Evolutionary conservation across 2,113 vertebrate species (phyloP), one percentile per base, ranked within the genome.

Genomic region (Passer domesticus): DNA sequence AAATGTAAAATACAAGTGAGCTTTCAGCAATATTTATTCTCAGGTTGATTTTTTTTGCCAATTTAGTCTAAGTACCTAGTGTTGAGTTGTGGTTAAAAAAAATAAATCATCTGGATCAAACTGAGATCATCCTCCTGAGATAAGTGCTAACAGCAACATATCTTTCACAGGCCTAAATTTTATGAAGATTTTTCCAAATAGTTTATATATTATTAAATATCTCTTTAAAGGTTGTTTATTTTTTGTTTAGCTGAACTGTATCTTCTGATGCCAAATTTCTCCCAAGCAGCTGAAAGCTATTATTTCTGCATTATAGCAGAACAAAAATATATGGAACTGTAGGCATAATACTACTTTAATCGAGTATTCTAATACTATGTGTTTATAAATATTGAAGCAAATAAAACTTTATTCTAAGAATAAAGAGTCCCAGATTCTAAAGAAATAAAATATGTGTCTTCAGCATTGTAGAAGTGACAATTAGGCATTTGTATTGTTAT

Each of bases 211-310:
- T 69, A 33, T 50, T 22, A 27, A 35, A 12, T 47, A 28, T 69
- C 31, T 86, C 23, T 78, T 52, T 83, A 64, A 44, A 74, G 39
- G 7, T 50, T 73, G n/a, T 39, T 91, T 39, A 37, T 58, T 63
- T 77, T 89, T 93, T 93, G 55, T 68, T 92, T 77, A 80, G 21
- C 35, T 69, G 46, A 91, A 77, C 43, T 79, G 10, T 70, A 35
- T 52, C 33, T 91, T 73, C 66, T 44, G n/a, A 84, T 83, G 87
- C 80, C 64, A 95, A 91, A 89, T 95, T 92, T 90, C 77, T 85
- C 33, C 64, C 53, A 91, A 89, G 82, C 77, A 92, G 52, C 28
- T 91, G 73, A 67, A 94, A 95, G 27, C 76, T 95, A 62, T 85
- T 91, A 83, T 64, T 90, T 62, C 43, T 83, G 30, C 87, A 84